A percentile compares a stretch with the other conserved stretches of the same genome.
Evolutionary conservation across 2,888 invertebrate genomes (phyloP).

Genomic region (Seira musarum): DNA sequence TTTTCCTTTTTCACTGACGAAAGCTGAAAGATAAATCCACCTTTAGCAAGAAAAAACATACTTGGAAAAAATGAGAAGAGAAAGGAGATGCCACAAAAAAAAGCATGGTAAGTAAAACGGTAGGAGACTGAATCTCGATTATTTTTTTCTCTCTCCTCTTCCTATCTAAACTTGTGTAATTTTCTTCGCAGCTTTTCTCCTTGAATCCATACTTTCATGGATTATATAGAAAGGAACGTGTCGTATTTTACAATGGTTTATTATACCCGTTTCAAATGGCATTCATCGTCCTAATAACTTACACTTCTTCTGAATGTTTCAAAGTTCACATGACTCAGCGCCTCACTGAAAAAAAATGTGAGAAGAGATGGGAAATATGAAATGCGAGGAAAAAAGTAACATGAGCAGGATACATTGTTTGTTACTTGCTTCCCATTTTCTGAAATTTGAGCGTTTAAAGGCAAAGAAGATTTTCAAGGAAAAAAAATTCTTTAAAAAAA

Average conservation of each 20-base stretch:
- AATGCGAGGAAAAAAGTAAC: background rate
- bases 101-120: too few relatives aligned
- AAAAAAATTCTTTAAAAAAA: constrained; percentile 13
- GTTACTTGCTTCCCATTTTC: background rate
- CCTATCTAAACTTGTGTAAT: background rate
- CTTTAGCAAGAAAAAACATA: constrained; percentile 15
- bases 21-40: background rate
- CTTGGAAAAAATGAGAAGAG: constrained; percentile 27
- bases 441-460: too few relatives aligned
- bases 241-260: constrained; percentile 21
- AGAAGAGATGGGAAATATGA: background rate
- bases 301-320: constrained; percentile 5
- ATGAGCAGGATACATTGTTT: background rate
- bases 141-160: background rate
- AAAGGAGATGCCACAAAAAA: constrained; percentile 5
- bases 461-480: background rate
- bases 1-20: background rate
- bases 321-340: constrained; percentile 30
- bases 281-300: constrained; percentile 39
- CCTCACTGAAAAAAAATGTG: background rate
- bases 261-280: constrained; percentile 26
- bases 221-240: background rate
- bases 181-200: background rate
- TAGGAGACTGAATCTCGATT: background rate
- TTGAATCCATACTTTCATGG: background rate